phyloP scores from a whole-genome alignment of 2,888 invertebrate genomes.

The Tetragnatha montana region DNA sequence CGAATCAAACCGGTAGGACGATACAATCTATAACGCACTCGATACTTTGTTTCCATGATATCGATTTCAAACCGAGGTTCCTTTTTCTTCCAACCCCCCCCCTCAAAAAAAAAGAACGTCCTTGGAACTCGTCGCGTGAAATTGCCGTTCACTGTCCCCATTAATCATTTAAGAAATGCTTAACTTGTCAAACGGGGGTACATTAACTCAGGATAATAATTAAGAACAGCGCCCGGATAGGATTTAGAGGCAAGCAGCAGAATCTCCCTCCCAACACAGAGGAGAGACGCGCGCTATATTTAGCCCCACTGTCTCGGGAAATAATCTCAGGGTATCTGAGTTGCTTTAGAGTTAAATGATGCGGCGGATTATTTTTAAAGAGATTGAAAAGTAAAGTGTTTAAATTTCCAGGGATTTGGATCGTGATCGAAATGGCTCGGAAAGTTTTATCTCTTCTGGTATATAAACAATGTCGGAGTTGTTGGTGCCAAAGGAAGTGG shows the following conservation, averaged over 20 bases:
- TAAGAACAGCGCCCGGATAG: slow-evolving; percentile 19
- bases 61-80: neutral
- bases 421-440: neutral
- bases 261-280: too few relatives aligned
- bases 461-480: neutral
- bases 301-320: neutral
- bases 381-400: slow-evolving; percentile 29
- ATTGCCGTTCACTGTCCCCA: slow-evolving; percentile 9
- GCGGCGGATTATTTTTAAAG: slow-evolving; percentile 8
- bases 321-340: neutral
- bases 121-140: slow-evolving; percentile 8
- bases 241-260: neutral
- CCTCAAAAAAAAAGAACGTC: neutral
- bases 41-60: neutral
- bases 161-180: slow-evolving; percentile 44
- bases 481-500: neutral
- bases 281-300: neutral
- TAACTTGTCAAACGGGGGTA: slow-evolving; percentile 27
- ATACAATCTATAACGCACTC: too few relatives aligned
- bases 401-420: neutral
- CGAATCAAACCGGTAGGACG: too few relatives aligned
- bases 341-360: slow-evolving; percentile 8
- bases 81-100: neutral
- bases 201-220: slow-evolving; percentile 21
- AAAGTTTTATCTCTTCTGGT: neutral